Percentiles rank a stretch among this genome's conserved stretches.
These are phyloP conservation scores for Diglossa brunneiventris DNA, from an alignment of 2,113 vertebrate genomes.

Conservation along the genomic window DNA sequence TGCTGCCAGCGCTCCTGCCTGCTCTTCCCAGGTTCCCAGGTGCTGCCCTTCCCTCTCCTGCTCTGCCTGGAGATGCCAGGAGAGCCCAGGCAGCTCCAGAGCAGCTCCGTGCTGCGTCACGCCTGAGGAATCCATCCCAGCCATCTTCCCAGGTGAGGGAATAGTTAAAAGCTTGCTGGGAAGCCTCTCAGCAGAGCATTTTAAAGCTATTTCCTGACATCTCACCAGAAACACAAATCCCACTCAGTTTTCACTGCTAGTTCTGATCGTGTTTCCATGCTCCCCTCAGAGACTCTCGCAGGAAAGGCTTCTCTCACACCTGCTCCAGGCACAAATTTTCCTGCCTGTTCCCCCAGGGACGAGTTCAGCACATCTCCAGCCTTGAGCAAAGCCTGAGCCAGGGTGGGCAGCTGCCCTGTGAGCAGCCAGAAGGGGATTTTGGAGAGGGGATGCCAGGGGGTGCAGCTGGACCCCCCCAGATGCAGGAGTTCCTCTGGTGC, in stretches of 20 bases:
- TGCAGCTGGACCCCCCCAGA: neutral
- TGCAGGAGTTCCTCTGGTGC: neutral
- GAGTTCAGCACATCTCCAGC: neutral
- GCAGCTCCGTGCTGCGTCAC: slow-evolving; percentile 6
- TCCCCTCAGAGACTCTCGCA: slow-evolving; percentile 26
- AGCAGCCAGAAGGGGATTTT: neutral
- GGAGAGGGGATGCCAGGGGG: neutral
- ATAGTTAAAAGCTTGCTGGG: slow-evolving; percentile 31
- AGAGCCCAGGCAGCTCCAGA: neutral
- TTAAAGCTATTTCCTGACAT: slow-evolving; percentile 51
- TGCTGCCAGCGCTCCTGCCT: neutral
- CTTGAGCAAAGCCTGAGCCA: neutral
- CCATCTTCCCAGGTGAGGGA: neutral
- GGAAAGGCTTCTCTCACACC: slow-evolving; percentile 55
- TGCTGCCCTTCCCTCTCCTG: neutral
- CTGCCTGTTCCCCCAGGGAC: neutral
- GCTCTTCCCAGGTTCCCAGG: neutral
- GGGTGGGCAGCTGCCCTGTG: neutral
- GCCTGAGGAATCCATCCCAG: neutral
- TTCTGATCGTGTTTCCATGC: slow-evolving; percentile 47
- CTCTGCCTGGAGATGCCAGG: neutral
- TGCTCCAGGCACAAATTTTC: neutral
- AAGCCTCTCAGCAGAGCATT: slow-evolving; percentile 43
- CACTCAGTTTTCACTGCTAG: slow-evolving; percentile 56
- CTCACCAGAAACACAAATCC: slow-evolving; percentile 63